Evolutionary conservation across 2,113 vertebrate species (phyloP).

Genomic region (Daubentonia madagascariensis): DNA sequence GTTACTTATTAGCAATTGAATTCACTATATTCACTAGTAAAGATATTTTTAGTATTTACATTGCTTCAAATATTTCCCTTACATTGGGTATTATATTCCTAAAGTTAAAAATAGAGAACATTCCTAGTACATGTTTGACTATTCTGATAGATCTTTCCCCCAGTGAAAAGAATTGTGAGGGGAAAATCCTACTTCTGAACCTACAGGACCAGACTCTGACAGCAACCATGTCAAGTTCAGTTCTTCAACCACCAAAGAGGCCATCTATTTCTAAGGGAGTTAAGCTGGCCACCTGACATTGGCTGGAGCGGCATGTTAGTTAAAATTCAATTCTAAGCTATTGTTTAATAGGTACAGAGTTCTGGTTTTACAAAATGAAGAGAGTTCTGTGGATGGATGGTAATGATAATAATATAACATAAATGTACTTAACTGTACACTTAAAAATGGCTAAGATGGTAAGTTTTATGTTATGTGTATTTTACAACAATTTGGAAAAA

Average conservation of each 20-base stretch:
- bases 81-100: neutral
- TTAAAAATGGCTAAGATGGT: neutral
- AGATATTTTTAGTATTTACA: neutral
- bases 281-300: neutral
- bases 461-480: neutral
- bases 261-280: constrained; percentile 1
- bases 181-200: neutral
- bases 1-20: neutral
- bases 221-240: neutral
- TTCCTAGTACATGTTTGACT: neutral
- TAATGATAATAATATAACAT: neutral
- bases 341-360: neutral
- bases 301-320: neutral
- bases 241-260: neutral
- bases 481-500: neutral
- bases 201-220: neutral
- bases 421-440: neutral
- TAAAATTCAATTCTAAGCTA: neutral
- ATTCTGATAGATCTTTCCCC: neutral
- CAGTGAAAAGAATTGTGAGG: neutral
- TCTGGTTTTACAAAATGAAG: neutral
- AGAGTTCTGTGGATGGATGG: neutral
- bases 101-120: neutral
- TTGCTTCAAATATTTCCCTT: neutral
- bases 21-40: neutral